phyloP scores from a whole-genome alignment of 2,888 invertebrate species.

The Metopia argyrocephala region DNA sequence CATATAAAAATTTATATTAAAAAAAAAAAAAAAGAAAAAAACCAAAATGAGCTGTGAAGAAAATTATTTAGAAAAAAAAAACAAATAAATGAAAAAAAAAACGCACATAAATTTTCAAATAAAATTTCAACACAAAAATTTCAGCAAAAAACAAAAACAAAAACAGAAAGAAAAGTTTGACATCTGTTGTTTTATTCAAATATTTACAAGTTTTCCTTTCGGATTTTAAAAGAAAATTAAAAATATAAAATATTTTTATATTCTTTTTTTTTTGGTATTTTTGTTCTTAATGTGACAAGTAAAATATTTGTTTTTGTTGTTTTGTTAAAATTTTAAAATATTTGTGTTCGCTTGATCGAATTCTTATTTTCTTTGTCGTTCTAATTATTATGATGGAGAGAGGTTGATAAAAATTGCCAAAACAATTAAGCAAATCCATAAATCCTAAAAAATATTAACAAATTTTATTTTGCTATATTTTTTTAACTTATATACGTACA shows the following conservation, averaged over 20 bases:
- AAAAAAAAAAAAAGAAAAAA: conserved; percentile 6
- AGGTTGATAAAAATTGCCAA: conserved; percentile 49
- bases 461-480: conserved; percentile 39
- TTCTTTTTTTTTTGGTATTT: conserved; percentile 1
- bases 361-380: background rate
- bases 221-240: conserved; percentile 20
- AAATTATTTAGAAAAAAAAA: background rate
- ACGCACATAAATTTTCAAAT: conserved; percentile 2
- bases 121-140: conserved; percentile 4
- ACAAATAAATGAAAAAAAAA: background rate
- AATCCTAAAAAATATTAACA: conserved; percentile 47
- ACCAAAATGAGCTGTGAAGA: too few relatives aligned
- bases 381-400: conserved; percentile 24
- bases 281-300: conserved; percentile 1
- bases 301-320: background rate
- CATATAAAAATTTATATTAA: conserved; percentile 39
- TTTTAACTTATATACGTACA: conserved; percentile 9
- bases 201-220: conserved; percentile 43
- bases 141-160: conserved; percentile 10
- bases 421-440: conserved; percentile 53
- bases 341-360: background rate
- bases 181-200: conserved; percentile 57
- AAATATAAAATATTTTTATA: background rate
- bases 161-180: conserved; percentile 28
- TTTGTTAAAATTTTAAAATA: conserved; percentile 21